Percentiles rank a stretch among this genome's conserved stretches.
Evolutionary conservation across 2,888 invertebrate species (phyloP).

Genomic region (Xanthorhoe designata): DNA sequence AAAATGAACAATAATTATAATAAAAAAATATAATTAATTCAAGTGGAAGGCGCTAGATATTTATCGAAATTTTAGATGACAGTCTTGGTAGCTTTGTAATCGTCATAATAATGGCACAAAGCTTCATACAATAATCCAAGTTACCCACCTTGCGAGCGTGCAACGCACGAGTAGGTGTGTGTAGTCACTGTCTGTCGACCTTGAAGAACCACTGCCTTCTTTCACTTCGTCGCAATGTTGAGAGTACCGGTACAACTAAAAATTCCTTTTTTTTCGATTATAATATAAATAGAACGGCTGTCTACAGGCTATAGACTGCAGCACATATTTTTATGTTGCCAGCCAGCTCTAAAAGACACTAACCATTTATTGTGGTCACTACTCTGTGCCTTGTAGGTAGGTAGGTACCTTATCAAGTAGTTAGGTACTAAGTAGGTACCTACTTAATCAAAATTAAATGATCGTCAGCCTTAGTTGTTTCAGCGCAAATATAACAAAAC

Average conservation of each 20-base stretch:
- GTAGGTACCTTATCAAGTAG: not conserved
- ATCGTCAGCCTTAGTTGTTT: slow-evolving; percentile 1
- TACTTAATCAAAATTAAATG: not conserved
- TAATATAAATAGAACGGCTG: slow-evolving; percentile 25
- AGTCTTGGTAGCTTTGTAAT: too few relatives aligned
- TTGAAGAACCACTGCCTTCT: slow-evolving; percentile 43
- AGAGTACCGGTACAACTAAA: slow-evolving; percentile 16
- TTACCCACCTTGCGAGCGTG: slow-evolving; percentile 24
- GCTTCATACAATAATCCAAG: not conserved
- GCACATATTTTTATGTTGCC: slow-evolving; percentile 11
- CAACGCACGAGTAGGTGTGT: slow-evolving; percentile 27
- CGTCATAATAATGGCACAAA: not conserved
- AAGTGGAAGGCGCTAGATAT: too few relatives aligned
- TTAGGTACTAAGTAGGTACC: not conserved
- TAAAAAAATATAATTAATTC: too few relatives aligned
- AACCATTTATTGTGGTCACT: slow-evolving; percentile 2
- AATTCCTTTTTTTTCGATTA: slow-evolving; percentile 11
- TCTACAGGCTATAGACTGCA: not conserved
- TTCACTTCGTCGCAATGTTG: slow-evolving; percentile 37
- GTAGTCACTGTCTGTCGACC: slow-evolving; percentile 34
- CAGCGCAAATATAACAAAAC: slow-evolving; percentile 3
- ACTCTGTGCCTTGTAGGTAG: not conserved
- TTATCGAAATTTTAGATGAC: too few relatives aligned
- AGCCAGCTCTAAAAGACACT: slow-evolving; percentile 7
- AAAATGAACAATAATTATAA: too few relatives aligned